These are phyloP conservation scores for Columbina picui DNA, from an alignment of 2,113 vertebrate species.

Conservation along the genomic window DNA sequence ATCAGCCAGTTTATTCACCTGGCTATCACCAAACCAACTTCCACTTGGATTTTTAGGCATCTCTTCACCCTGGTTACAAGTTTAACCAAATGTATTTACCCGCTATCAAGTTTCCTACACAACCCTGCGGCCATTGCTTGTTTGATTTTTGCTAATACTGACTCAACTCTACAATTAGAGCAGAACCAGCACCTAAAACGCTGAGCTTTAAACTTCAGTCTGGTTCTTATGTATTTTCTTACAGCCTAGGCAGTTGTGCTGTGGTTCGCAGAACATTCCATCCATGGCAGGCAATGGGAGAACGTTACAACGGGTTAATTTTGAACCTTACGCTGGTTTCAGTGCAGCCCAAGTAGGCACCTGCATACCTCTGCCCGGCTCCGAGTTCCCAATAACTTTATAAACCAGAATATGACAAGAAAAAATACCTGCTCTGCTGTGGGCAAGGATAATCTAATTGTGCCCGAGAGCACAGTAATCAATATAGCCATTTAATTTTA, in stretches of 20 bases:
- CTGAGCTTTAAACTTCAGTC: background rate
- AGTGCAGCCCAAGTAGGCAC: background rate
- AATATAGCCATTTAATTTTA: background rate
- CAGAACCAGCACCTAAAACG: background rate
- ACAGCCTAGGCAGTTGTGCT: background rate
- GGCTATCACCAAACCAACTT: background rate
- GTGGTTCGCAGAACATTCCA: background rate
- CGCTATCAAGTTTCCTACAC: background rate
- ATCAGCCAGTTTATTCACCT: background rate
- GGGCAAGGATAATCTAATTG: background rate
- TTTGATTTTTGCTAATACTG: background rate
- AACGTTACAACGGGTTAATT: background rate
- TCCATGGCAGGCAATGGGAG: too few species aligned
- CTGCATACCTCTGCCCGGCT: background rate
- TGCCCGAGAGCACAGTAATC: background rate
- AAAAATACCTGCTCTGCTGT: background rate
- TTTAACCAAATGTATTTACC: background rate
- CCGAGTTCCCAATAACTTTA: background rate
- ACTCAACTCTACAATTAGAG: background rate
- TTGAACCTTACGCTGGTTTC: background rate
- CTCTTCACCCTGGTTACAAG: background rate
- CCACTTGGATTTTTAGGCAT: background rate
- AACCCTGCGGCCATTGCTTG: background rate
- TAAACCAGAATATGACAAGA: accelerated
- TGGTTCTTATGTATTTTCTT: background rate